Base-by-base conservation (phyloP, 2,113 vertebrate species). In the Myxocyprinus asiaticus region DNA sequence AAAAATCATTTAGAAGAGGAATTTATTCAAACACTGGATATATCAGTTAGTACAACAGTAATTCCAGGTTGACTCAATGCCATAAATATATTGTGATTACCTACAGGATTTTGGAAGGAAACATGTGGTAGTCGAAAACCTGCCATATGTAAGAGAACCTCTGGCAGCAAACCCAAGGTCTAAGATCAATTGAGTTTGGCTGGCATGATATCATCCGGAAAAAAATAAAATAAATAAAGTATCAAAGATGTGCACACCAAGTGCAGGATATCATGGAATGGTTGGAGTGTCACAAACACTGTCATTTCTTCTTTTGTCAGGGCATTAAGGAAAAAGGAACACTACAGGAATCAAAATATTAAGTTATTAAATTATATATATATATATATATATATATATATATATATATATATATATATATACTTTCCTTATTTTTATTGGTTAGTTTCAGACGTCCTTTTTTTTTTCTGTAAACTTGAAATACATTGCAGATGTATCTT, bases 21-120 rank as follows among this genome's bases (percentile, higher is more conserved):
- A 66, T 1, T 33, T 33, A 33, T 51, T 33, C 22, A 33, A 33
- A 33, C 22, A 33, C 3, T 33, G 22, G 22, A 1, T 33, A 33
- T 51, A 53, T 82, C 67, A 67, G 22, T 72, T 70, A 82, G 45
- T 53, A 67, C 53, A 9, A 51, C 43, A 33, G 9, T 5, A 59
- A 65, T 50, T 53, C 9, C 51, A 42, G 55, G 74, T 58, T 55
- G 64, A 61, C 42, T 61, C 3, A 66, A 45, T 51, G 42, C 33
- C 45, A 73, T n/a, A 65, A 65, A 56, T 72, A 44, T 17, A 14
- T 33, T 33, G 11, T 45, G 43, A 33, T 72, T 72, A 72, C 61
- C 68, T 65, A 45, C 22, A 9, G 15, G n/a, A 33, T 53, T 22
- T 78, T 64, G 33, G 50, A 78, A 62, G 66, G 45, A 70, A 70